Evolutionary conservation across 2,888 invertebrate species (phyloP).

Genomic region (Agriopis aurantiaria): DNA sequence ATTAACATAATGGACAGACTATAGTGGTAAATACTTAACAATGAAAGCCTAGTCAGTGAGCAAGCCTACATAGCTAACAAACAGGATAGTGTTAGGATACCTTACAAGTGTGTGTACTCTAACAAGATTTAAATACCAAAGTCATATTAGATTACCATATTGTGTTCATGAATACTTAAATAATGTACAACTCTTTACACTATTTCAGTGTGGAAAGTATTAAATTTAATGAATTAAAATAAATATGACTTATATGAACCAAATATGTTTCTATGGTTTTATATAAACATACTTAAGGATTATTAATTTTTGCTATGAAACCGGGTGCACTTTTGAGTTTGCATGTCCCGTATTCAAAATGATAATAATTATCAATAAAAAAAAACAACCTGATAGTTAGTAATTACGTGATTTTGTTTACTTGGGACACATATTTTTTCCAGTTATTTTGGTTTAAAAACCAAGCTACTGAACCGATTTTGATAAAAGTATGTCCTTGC

Average conservation of each 20-base stretch:
- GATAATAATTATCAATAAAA: too few species aligned
- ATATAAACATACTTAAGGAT: background rate
- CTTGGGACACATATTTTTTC: too few species aligned
- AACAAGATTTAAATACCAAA: conserved; percentile 83
- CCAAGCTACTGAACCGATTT: too few species aligned
- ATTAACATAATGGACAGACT: background rate
- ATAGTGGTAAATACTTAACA: conserved; percentile 35
- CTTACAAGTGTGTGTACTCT: conserved; percentile 72
- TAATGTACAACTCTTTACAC: conserved; percentile 63
- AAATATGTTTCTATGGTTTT: background rate
- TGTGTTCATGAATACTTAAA: conserved; percentile 59
- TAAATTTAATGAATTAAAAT: too few species aligned
- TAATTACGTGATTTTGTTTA: too few species aligned
- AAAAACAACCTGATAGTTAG: too few species aligned
- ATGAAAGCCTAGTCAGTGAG: conserved; percentile 67
- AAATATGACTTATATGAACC: too few species aligned
- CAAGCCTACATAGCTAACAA: conserved; percentile 67
- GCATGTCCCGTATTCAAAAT: too few species aligned
- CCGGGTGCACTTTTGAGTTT: too few species aligned
- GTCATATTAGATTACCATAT: conserved; percentile 79
- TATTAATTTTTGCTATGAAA: too few species aligned
- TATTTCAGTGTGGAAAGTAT: background rate
- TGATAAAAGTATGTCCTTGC: too few species aligned
- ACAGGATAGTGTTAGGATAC: conserved; percentile 75
- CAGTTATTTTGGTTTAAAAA: too few species aligned